Conservation (phyloP, 2,113 vertebrate genomes). For the Corynorhinus townsendii region DNA sequence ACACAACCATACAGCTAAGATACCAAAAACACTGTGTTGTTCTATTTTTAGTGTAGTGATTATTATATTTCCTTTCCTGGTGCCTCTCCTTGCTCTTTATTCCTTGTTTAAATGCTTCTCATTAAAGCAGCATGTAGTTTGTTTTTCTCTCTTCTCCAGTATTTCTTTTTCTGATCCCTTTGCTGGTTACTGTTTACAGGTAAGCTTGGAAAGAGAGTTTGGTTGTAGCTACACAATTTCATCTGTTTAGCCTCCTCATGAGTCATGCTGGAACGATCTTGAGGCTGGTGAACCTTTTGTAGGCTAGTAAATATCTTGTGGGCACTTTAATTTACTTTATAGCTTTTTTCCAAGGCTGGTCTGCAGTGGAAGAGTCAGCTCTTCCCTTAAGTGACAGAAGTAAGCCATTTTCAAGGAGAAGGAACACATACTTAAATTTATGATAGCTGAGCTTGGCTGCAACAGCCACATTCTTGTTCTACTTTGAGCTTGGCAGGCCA, state of each 20-base stretch:
- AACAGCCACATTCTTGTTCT: conserved; percentile 53
- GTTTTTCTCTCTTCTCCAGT: background rate
- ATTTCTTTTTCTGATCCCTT: background rate
- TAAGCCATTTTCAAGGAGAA: conserved; percentile 40
- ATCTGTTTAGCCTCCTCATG: conserved; percentile 2
- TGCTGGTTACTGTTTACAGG: conserved; percentile 17
- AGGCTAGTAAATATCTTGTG: conserved; percentile 40
- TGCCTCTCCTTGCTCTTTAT: background rate
- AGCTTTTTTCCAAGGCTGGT: conserved; percentile 43
- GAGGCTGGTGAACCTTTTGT: conserved; percentile 3
- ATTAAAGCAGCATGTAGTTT: background rate
- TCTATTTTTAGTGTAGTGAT: background rate
- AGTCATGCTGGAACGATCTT: conserved; percentile 6
- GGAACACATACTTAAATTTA: conserved; percentile 66
- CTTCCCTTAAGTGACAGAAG: conserved; percentile 56
- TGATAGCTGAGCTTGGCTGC: conserved; percentile 60
- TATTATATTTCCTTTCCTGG: background rate
- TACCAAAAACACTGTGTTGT: background rate
- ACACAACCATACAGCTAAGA: background rate
- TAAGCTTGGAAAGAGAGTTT: conserved; percentile 41
- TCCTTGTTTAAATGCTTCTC: background rate
- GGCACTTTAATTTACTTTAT: conserved; percentile 51
- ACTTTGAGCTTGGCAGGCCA: conserved; percentile 64
- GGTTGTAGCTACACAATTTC: background rate
- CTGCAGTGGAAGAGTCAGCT: conserved; percentile 34